Evolutionary conservation across 2,797 vertebrate genomes (phyloP), one percentile per base, ranked within the genome.

Genomic region (Clarias platycephalus): DNA sequence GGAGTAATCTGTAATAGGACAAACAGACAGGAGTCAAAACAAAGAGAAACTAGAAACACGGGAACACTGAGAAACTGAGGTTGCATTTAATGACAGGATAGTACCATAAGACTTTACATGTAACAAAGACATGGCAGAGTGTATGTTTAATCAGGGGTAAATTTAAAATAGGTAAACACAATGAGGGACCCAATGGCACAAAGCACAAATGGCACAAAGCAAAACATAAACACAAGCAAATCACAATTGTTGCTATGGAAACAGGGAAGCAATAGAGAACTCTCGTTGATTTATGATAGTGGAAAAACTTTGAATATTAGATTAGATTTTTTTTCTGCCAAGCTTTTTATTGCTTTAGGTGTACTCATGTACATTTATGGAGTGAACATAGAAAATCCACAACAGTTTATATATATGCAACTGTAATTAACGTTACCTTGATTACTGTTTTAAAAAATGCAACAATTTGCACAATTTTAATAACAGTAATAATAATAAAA

Each of bases 1-100:
- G 44, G 7, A 16, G 4, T 70, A 70, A 28, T 53, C 70, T 16
- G 4, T 74, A 53, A 28, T 28, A 20, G 44, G 26, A 18, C 49
- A 53, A 55, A 18, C n/a, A 53, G 44, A 13, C 70, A 55, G n/a
- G 44, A 74, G 70, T 72, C 40, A 72, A 72, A 72, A n/a, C 40
- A 74, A 53, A 18, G 72, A 75, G 72, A 55, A 75, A 18, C n/a
- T 28, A 74, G n/a, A 28, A 55, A 74, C 71, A 74, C n/a, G 16
- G n/a, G 3, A 74, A 28, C 44, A 28, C 15, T 74, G 3, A 74
- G 71, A 75, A 55, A 55, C 49, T 55, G 31, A 55, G 49, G 72
- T 10, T 4, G 1, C n/a, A 31, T 26, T 10, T 75, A 75, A 75
- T 28, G 7, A 28, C 16, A 16, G 15, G 49, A n/a, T 5, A 72